Conservation (phyloP, 1,140 invertebrate species). For the Caenorhabditis briggsae region DNA sequence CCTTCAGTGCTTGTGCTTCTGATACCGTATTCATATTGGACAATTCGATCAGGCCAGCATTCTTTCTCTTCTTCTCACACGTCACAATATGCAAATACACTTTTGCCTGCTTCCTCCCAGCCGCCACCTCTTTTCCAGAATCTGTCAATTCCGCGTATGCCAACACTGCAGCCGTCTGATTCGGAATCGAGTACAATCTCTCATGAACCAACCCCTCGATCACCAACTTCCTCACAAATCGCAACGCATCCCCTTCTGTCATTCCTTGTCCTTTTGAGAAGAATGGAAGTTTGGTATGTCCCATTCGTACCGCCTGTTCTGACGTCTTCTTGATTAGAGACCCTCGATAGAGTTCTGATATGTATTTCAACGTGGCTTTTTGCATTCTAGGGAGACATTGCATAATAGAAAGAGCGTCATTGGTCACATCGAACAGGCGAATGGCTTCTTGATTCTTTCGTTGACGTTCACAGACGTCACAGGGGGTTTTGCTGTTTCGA, state of each 20-base stretch:
- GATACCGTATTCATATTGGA: conserved; percentile 58
- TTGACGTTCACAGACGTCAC: conserved; percentile 60
- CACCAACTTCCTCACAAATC: conserved; percentile 65
- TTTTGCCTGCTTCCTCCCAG: conserved; percentile 51
- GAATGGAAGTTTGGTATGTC: conserved; percentile 58
- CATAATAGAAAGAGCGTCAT: conserved; percentile 61
- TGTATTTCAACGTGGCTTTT: conserved; percentile 64
- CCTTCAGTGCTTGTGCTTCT: conserved; percentile 68
- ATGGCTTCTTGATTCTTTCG: conserved; percentile 52
- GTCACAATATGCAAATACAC: conserved; percentile 64
- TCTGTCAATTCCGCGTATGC: conserved; percentile 67
- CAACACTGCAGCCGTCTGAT: conserved; percentile 16
- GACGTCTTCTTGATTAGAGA: conserved; percentile 56
- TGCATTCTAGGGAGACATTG: conserved; percentile 53
- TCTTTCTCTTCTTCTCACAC: conserved; percentile 56
- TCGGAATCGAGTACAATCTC: conserved; percentile 55
- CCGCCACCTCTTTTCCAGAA: conserved; percentile 53
- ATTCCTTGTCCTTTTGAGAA: conserved; percentile 59
- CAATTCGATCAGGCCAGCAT: conserved; percentile 9
- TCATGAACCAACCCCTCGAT: conserved; percentile 65
- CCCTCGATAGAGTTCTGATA: conserved; percentile 66
- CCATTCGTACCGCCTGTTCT: conserved; percentile 59
- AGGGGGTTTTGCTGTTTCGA: conserved; percentile 59
- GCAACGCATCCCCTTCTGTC: conserved; percentile 63
- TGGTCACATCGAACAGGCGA: conserved; percentile 65